phyloP scores from a whole-genome alignment of 1,140 invertebrate genomes.

The Panulirus ornatus region DNA sequence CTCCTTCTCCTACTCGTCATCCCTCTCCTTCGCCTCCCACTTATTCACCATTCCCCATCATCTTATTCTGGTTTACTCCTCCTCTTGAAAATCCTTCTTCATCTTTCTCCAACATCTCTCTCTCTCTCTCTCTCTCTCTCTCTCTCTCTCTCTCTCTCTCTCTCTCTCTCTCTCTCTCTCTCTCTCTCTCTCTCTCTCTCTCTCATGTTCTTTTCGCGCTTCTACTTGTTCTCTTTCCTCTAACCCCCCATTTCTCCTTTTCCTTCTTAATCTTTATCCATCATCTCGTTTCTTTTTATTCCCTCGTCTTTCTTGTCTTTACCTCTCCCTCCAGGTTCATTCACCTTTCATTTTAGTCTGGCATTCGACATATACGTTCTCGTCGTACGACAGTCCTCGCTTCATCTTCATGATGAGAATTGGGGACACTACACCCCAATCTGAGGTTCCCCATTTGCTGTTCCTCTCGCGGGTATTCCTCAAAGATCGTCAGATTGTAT shows the following conservation, averaged over 20 bases:
- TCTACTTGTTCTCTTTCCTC: not conserved
- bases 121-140: not conserved
- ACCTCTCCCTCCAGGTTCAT: not conserved
- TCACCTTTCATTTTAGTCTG: no score
- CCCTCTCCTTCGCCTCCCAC: not conserved
- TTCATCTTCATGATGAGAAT: no score
- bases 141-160: not conserved
- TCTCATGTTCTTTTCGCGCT: no score
- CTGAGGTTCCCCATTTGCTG: no score
- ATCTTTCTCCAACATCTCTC: not conserved
- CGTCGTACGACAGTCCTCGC: no score
- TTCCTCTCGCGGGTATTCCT: no score
- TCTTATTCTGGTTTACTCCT: not conserved
- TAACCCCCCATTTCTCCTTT: not conserved
- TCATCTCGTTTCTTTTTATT: not conserved
- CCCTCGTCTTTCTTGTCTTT: not conserved
- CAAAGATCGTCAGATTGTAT: no score
- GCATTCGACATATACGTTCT: no score
- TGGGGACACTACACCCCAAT: no score
- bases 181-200: no score
- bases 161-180: not conserved
- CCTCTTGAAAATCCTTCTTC: not conserved
- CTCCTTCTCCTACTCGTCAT: not conserved
- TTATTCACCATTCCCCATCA: no score
- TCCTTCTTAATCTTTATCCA: not conserved